These are phyloP conservation scores for Andrena chrysosceles DNA, from an alignment of 2,888 invertebrate genomes.

Conservation along the genomic window DNA sequence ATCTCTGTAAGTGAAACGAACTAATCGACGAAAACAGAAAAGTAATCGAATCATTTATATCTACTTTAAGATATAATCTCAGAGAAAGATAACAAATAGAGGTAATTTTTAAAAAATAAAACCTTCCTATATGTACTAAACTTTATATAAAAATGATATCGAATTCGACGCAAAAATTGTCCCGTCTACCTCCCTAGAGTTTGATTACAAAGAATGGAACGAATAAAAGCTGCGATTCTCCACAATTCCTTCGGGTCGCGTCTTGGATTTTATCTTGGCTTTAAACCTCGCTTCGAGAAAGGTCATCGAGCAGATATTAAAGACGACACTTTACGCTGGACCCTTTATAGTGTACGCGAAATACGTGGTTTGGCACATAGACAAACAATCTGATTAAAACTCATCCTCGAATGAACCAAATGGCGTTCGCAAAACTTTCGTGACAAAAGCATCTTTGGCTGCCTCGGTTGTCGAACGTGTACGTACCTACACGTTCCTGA, in stretches of 20 bases:
- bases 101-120: constrained; percentile 10
- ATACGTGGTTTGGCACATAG: constrained; percentile 13
- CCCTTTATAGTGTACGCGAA: background rate
- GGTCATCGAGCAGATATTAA: background rate
- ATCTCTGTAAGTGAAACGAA: background rate
- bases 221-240: background rate
- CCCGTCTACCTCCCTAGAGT: background rate
- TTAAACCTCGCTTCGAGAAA: background rate
- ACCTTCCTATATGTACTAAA: background rate
- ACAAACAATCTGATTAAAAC: constrained; percentile 11
- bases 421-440: background rate
- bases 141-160: background rate
- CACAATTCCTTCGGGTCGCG: background rate
- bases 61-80: background rate
- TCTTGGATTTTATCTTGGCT: background rate
- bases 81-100: background rate
- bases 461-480: constrained; percentile 20
- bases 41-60: background rate
- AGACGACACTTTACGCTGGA: background rate
- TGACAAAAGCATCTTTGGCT: constrained; percentile 27
- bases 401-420: constrained; percentile 1
- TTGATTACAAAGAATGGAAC: background rate
- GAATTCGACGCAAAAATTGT: constrained; percentile 7
- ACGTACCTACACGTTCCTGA: background rate
- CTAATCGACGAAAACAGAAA: background rate